Base-by-base conservation (phyloP, 2,797 vertebrate genomes). In the Cacajao melanocephalus region DNA sequence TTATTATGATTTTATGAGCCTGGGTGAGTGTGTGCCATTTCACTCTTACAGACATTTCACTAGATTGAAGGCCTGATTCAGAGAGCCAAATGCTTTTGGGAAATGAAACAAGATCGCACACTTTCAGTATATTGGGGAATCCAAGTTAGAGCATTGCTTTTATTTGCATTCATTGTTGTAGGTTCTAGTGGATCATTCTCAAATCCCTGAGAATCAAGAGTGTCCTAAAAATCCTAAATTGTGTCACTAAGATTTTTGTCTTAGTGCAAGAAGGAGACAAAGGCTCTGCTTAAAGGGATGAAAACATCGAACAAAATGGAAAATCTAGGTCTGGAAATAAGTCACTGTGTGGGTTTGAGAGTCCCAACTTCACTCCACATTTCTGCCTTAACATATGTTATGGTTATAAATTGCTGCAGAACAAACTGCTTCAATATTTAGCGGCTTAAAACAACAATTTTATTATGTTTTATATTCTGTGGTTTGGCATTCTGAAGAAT, bases 1-100 rank as follows among this genome's bases (percentile, higher is more conserved):
- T 87, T 72, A 86, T 79, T 7, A 26, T 80, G 80, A 97, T 97
- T 98, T 97, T 87, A 93, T 5, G 88, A 95, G 84, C 84, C 57
- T 9, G 48, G 82, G 83, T 26, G 78, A 70, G 48, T 52, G 5
- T 70, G 24, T 86, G 64, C 64, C 93, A 30, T 90, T 97, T 94
- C 48, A 75, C 73, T 96, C 76, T 85, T 91, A 55, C 6, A 88
- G 48, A 81, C 36, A 70, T 70, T 96, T 97, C 75, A 88, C 90
- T 52, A 80, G 44, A 88, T 13, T 10, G 58, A 87, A 96, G 73
- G 41, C 73, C 95, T 90, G 96, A 97, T 97, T 97, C 88, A 94
- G 95, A 98, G 97, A 98, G 82, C 52, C 36, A n/a, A 0, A 1
- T 48, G 41, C 55, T 92, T 94, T 88, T 50, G 50, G 36, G 70